Evolutionary conservation across 2,888 invertebrate species (phyloP), one percentile per base, ranked within the genome.

Genomic region (Apamea crenata): DNA sequence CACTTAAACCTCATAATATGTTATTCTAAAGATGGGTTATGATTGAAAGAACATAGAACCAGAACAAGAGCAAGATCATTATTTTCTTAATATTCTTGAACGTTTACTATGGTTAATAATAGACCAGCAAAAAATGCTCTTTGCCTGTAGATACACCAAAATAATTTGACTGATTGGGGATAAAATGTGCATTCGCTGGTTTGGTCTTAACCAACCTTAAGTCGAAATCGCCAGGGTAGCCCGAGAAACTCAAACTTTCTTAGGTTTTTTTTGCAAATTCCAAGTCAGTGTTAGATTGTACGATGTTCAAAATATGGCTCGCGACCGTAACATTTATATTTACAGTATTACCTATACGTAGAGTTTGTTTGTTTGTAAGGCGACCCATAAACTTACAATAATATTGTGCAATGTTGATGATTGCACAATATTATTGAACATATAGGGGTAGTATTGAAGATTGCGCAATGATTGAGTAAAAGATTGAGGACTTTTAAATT

Each of bases 191-290:
- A n/a, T 59, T n/a, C n/a, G 59, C n/a, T 59, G 14, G 5, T 56
- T 56, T 56, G 10, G 25, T n/a, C 14, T 14, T 5, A 59, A 29
- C 14, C 59, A 29, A 59, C 14, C 59, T 25, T 56, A 25, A 10
- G 10, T 0, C 3, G 4, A 25, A 25, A 25, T 1, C 10, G 1
- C 4, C 25, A n/a, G 25, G 3, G 12, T 25, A 25, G 4, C 25
- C 12, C 14, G n/a, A 4, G 12, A n/a, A 56, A 56, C 56, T 56
- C 12, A 56, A 56, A 56, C 0, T 56, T n/a, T 12, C n/a, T 12
- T 56, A 25, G 2, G 8, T 56, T 56, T 25, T 25, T 56, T 53
- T 53, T 53, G 21, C 21, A 53, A 53, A 25, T 25, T 53, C 2
- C 47, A 10, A 25, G 10, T 56, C 25, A 25, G 10, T 25, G 12